Evolutionary conservation across 2,888 invertebrate species (phyloP).

Genomic region (Dendrolimus pini): DNA sequence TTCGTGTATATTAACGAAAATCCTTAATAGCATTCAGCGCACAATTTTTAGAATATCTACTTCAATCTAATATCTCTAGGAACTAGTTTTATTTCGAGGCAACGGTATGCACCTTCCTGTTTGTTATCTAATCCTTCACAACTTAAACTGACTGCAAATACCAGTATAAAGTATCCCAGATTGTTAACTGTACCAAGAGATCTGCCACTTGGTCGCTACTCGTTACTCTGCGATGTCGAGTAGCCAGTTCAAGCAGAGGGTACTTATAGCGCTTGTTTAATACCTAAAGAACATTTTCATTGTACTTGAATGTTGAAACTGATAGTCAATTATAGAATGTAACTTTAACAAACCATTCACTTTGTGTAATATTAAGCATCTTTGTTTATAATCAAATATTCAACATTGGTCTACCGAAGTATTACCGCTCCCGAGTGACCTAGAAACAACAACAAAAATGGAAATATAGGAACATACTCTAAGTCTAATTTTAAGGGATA

Average conservation of each 20-base stretch:
- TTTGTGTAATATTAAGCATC: too few relatives aligned
- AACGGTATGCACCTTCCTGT: slow-evolving; percentile 11
- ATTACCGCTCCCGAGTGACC: too few relatives aligned
- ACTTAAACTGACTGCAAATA: slow-evolving; percentile 20
- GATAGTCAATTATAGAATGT: too few relatives aligned
- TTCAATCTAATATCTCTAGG: not conserved
- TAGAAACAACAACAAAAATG: too few relatives aligned
- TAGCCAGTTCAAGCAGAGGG: not conserved
- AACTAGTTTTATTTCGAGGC: slow-evolving; percentile 6
- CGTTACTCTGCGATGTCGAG: slow-evolving; percentile 10
- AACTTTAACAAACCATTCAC: too few relatives aligned
- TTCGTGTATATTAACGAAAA: too few relatives aligned
- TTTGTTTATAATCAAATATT: too few relatives aligned
- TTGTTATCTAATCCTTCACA: slow-evolving; percentile 21
- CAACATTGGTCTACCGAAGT: too few relatives aligned
- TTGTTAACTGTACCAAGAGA: slow-evolving; percentile 34
- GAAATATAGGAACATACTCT: too few relatives aligned
- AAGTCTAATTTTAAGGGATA: too few relatives aligned
- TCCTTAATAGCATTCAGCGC: too few relatives aligned
- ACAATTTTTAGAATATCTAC: not conserved
- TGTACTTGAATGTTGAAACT: too few relatives aligned
- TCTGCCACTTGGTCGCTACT: slow-evolving; percentile 10
- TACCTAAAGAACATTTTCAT: not conserved
- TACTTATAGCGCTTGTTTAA: not conserved
- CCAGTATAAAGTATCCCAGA: slow-evolving; percentile 19